phyloP scores from a whole-genome alignment of 2,113 vertebrate species.

The Motacilla tschutschensis region DNA sequence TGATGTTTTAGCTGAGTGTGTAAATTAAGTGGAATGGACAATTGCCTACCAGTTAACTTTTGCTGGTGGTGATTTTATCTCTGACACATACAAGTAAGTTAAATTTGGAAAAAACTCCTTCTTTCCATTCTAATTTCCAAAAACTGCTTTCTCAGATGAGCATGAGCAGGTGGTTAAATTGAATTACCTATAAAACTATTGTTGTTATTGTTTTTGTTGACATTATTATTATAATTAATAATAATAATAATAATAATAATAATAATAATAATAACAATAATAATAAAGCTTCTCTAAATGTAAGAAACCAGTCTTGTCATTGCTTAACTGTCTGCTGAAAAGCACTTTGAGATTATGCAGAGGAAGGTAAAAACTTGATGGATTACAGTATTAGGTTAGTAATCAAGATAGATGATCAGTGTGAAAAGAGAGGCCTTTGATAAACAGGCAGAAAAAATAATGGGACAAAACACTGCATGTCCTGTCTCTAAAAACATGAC shows the following conservation, averaged over 20 bases:
- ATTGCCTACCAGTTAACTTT: not conserved
- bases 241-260: too few species aligned
- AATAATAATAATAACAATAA: too few species aligned
- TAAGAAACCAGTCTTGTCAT: not conserved
- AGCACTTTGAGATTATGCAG: not conserved
- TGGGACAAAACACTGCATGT: not conserved
- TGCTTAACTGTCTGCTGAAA: not conserved
- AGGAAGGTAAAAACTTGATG: not conserved
- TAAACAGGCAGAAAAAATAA: not conserved
- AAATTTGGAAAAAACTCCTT: not conserved
- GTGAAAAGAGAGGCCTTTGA: not conserved
- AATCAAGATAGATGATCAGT: not conserved
- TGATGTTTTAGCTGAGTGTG: not conserved
- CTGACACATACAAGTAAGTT: not conserved
- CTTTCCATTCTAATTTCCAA: not conserved
- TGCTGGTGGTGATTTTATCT: not conserved
- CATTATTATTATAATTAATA: not conserved
- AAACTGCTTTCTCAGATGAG: not conserved
- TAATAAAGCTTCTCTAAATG: not conserved
- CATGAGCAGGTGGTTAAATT: not conserved
- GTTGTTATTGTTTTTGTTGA: fast-evolving
- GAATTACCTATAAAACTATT: not conserved
- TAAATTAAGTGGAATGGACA: not conserved
- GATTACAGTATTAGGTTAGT: not conserved
- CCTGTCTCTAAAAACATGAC: not conserved